Conservation (phyloP, 2,888 invertebrate genomes). For the Eulithis prunata region DNA sequence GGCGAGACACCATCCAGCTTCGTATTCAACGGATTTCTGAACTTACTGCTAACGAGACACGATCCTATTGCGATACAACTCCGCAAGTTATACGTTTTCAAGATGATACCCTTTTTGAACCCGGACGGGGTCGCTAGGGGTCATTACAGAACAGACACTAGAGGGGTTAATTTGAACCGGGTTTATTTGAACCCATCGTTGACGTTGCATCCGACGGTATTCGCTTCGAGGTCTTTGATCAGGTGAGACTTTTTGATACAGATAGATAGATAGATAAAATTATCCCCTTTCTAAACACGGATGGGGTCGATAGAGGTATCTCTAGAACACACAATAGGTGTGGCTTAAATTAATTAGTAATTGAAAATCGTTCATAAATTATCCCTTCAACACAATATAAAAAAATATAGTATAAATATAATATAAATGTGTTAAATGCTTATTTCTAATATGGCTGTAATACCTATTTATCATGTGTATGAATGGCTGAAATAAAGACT, state of each 20-base stretch:
- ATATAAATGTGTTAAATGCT: too few relatives aligned
- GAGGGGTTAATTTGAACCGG: constrained; percentile 94
- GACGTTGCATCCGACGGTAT: constrained; percentile 91
- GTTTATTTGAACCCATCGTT: constrained; percentile 92
- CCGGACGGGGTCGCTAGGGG: constrained; percentile 95
- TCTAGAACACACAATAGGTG: background rate
- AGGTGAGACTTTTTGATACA: constrained; percentile 66
- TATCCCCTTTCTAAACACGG: background rate
- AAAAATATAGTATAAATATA: too few relatives aligned
- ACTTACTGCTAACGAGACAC: constrained; percentile 89
- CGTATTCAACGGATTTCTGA: constrained; percentile 94
- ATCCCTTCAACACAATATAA: too few relatives aligned
- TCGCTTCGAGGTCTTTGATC: constrained; percentile 91
- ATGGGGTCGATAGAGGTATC: background rate
- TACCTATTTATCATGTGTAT: too few relatives aligned
- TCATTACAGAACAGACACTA: constrained; percentile 93
- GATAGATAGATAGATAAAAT: background rate
- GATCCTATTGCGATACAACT: constrained; percentile 90
- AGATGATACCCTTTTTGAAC: constrained; percentile 95
- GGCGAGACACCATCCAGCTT: constrained; percentile 96
- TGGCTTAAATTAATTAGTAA: too few relatives aligned
- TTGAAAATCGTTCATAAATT: too few relatives aligned
- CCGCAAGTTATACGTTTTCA: constrained; percentile 92
- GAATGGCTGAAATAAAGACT: too few relatives aligned
- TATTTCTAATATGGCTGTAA: too few relatives aligned